Conservation (phyloP, 2,797 vertebrate species). For the Sebastes vulpes region DNA sequence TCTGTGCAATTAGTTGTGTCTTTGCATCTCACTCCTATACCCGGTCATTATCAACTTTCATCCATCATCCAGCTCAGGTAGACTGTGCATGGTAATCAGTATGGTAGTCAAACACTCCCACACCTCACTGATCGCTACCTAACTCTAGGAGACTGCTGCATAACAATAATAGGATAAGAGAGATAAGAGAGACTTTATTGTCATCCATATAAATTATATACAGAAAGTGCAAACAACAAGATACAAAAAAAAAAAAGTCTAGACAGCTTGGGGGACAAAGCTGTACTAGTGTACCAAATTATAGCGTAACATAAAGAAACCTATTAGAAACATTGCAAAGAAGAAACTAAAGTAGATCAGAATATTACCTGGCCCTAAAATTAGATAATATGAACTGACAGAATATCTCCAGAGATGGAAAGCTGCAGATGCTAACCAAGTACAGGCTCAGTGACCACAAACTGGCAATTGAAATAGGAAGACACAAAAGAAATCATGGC, state of each 20-base stretch:
- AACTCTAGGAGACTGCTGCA: neutral
- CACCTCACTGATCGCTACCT: neutral
- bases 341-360: neutral
- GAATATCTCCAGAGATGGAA: too few species aligned
- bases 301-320: too few species aligned
- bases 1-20: constrained; percentile 26
- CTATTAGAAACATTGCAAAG: neutral
- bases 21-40: constrained; percentile 5
- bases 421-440: too few species aligned
- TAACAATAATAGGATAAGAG: neutral
- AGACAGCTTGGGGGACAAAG: too few species aligned
- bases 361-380: neutral
- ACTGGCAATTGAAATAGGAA: too few species aligned
- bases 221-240: too few species aligned
- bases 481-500: too few species aligned
- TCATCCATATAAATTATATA: neutral
- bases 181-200: neutral
- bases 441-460: too few species aligned
- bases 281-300: too few species aligned
- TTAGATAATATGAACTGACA: neutral
- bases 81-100: neutral
- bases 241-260: too few species aligned
- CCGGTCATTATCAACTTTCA: neutral
- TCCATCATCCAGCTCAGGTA: constrained; percentile 5
- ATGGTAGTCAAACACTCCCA: neutral